phyloP scores from a whole-genome alignment of 37 sponge, comb jelly and placozoan species.

The Mnemiopsis leidyi region DNA sequence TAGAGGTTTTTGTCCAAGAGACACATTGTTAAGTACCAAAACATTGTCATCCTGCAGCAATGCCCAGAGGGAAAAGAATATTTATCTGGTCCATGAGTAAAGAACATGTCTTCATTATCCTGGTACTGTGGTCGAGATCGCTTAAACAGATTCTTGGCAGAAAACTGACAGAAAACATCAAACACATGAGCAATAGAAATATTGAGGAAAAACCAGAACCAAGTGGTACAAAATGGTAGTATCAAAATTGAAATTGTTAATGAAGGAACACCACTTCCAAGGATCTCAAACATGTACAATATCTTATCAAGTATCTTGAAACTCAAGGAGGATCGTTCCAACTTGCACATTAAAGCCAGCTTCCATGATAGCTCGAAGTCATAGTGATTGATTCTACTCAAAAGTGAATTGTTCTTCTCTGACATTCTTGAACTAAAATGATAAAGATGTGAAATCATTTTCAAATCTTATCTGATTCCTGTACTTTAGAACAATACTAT shows the following conservation, averaged over 20 bases:
- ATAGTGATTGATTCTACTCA: neutral
- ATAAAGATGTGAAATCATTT: too few relatives aligned
- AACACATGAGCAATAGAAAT: neutral
- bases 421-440: neutral
- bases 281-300: conserved; percentile 20
- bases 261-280: conserved; percentile 32
- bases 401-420: neutral
- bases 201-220: conserved; percentile 13
- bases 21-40: conserved; percentile 37
- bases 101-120: conserved; percentile 37
- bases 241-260: conserved; percentile 9
- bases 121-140: conserved; percentile 7
- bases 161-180: conserved; percentile 13
- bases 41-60: conserved; percentile 22
- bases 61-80: conserved; percentile 48
- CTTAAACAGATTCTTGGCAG: neutral
- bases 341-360: conserved; percentile 2
- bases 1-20: neutral
- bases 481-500: too few relatives aligned
- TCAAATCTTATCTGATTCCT: too few relatives aligned
- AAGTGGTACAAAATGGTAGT: neutral
- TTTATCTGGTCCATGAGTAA: conserved; percentile 38
- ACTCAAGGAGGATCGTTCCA: neutral
- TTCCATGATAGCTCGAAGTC: conserved; percentile 38
- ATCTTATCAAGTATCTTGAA: conserved; percentile 31